These are phyloP conservation scores for Ormia ochracea DNA, from an alignment of 2,888 invertebrate species.

Conservation along the genomic window DNA sequence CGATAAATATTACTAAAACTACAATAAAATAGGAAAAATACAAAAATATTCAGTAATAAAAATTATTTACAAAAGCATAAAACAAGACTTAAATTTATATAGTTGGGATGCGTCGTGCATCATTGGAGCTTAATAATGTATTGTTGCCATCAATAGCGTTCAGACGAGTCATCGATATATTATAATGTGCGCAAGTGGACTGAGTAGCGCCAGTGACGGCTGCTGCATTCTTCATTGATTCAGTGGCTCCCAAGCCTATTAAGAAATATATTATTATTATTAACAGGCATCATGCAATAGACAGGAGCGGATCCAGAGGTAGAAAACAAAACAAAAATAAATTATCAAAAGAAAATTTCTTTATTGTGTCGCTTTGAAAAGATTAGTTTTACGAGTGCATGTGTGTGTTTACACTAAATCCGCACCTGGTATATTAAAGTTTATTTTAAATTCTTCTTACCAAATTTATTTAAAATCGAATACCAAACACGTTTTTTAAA, in stretches of 20 bases:
- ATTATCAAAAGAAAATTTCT: neutral
- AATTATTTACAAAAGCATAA: slow-evolving; percentile 48
- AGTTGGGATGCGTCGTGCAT: slow-evolving; percentile 44
- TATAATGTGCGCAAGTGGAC: slow-evolving; percentile 66
- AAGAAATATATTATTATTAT: no score
- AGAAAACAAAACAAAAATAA: neutral
- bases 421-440: no score
- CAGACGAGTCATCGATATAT: slow-evolving; percentile 66
- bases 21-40: neutral
- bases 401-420: no score
- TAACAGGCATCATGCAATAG: no score
- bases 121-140: slow-evolving; percentile 61
- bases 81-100: slow-evolving; percentile 6
- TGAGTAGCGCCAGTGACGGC: slow-evolving; percentile 66
- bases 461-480: slow-evolving; percentile 79
- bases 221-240: slow-evolving; percentile 58
- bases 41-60: neutral
- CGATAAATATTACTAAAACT: neutral
- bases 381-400: no score
- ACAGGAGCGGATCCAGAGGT: no score
- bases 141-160: slow-evolving; percentile 65
- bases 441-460: slow-evolving; percentile 73
- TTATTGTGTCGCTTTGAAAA: no score
- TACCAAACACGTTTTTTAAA: slow-evolving; percentile 83
- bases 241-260: slow-evolving; percentile 51